Evolutionary conservation across 1,140 invertebrate genomes (phyloP), one percentile per base, ranked within the genome.

Genomic region (Conus ventricosus): DNA sequence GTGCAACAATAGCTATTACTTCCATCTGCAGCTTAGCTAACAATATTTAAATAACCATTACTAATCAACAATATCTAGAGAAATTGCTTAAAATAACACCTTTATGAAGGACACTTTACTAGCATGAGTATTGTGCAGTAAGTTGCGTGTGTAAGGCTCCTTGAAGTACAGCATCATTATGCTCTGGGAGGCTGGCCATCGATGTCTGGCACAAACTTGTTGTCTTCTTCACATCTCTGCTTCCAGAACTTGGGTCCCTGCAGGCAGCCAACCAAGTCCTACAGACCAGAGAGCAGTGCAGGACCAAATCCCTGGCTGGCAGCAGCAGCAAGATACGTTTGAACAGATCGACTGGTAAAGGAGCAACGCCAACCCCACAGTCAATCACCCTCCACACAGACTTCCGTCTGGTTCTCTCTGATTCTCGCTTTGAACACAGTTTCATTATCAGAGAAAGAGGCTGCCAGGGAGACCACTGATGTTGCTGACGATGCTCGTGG

Each of bases 81-180:
- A 39, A 39, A 39, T 39, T 39, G 39, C 39, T 39, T 39, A 39
- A 39, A 39, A 39, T 39, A 39, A 39, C 39, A 39, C 39, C 39
- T 39, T 39, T 63, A n/a, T 13, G 39, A 54, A 71, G 78, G 75
- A 51, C n/a, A 88, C 67, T 4, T 4, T 83, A 85, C 54, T 20
- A 55, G 84, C 84, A 39, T 63, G 60, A 25, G 55, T 39, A 51
- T 85, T 85, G 55, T 15, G 84, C 84, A 85, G 25, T 17, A 85
- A 60, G 39, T 85, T 85, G 23, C 60, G 84, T 17, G 57, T 85
- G 25, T 85, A 85, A 11, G 84, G 84, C 39, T n/a, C 39, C 25
- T 63, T 57, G 84, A 85, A 85, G 57, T 85, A 85, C 11, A 63
- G 60, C 55, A 39, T 67, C 23, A 85, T 25, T 25, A 85, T 67